Evolutionary conservation across 2,888 invertebrate species (phyloP), one percentile per base, ranked within the genome.

Genomic region (Cryptocheilus praepositus): DNA sequence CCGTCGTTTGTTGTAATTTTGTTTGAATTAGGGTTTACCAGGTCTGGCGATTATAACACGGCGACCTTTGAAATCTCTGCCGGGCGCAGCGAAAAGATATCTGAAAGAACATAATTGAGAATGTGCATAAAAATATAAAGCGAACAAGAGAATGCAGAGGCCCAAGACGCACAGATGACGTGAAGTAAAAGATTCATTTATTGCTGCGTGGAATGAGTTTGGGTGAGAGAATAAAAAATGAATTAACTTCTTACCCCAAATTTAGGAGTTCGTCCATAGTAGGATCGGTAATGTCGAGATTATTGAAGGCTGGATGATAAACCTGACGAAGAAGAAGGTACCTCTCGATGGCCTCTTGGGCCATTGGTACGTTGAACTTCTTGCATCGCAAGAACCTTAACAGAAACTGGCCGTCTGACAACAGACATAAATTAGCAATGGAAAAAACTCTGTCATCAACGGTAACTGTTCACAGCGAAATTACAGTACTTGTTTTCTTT

Each of bases 361-460:
- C 93, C 91, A 94, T 93, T 1, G 93, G 93, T 0, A 95, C 93
- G 84, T 94, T 94, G 89, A 93, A 95, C 85, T 95, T 96, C 88
- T 95, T 95, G 69, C 93, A 92, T n/a, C 95, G 92, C 59, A 96
- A 90, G 86, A 95, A 96, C 69, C 94, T 91, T 60, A 96, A 90
- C 53, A 96, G 89, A 86, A 93, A 95, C 80, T 89, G 91, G 0
- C 92, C 89, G 89, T 95, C 95, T 95, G 71, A 43, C 88, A 43
- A 88, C 79, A 28, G 16, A 61, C 36, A 36, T 46, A 69, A 64
- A 74, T 65, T 60, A 60, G 36, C 11, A 3, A 4, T 53, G 5
- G 46, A 46, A 11, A 11, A 16, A 46, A 28, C 28, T 7, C 28
- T 28, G 3, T 28, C 28, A 28, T n/a, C n/a, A 25, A 25, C 25